Evolutionary conservation across 2,797 vertebrate genomes (phyloP).

Genomic region (Antrozous pallidus): DNA sequence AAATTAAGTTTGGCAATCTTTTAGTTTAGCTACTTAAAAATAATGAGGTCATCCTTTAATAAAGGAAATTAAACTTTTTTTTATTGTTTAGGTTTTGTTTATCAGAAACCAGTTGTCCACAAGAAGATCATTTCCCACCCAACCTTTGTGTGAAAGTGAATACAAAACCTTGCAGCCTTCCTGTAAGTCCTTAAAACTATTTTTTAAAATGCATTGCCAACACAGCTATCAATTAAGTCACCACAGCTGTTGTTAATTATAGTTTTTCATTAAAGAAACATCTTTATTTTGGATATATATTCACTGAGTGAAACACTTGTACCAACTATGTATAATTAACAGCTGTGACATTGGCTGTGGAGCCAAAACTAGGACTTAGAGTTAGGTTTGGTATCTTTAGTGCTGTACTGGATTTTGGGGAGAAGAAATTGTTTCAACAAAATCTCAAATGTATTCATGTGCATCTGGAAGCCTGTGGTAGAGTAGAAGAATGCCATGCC

Average conservation of each 20-base stretch:
- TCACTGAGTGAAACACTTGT: background rate
- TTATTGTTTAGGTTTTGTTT: constrained; percentile 93
- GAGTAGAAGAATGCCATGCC: background rate
- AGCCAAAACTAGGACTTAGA: background rate
- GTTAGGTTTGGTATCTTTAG: background rate
- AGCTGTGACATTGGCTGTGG: background rate
- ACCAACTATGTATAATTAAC: background rate
- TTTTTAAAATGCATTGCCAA: constrained; percentile 39
- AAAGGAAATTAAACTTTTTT: constrained; percentile 69
- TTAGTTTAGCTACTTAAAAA: constrained; percentile 38
- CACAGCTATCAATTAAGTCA: background rate
- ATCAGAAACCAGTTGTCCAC: constrained; percentile 99
- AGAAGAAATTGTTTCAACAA: background rate
- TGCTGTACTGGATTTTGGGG: background rate
- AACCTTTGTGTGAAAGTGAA: constrained; percentile 99
- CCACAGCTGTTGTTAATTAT: constrained; percentile 20
- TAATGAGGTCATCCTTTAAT: constrained; percentile 47
- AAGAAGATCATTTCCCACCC: constrained; percentile 99
- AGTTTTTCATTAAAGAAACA: constrained; percentile 48
- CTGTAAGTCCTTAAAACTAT: constrained; percentile 87
- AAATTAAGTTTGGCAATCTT: constrained; percentile 37
- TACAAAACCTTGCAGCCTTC: constrained; percentile 97
- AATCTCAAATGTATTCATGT: background rate
- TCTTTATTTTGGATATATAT: constrained; percentile 35
- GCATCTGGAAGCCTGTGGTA: background rate